Evolutionary conservation across 2,113 vertebrate genomes (phyloP), one percentile per base, ranked within the genome.

Genomic region (Tenrec ecaudatus): DNA sequence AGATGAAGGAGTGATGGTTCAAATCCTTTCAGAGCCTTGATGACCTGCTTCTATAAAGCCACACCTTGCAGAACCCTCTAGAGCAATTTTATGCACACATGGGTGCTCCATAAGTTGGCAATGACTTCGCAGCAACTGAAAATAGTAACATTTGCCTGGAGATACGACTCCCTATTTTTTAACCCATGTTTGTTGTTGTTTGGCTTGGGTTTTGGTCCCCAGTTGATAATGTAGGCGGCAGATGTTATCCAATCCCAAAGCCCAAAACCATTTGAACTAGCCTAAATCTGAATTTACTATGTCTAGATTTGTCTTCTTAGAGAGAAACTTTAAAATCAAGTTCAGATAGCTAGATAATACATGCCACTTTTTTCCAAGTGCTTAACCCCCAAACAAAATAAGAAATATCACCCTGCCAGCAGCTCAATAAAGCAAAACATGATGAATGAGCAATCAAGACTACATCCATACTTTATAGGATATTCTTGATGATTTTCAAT

Each of bases 401-500:
- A 97, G 94, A 93, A 94, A 95, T 93, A 53, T 91, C 94, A 47
- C 66, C 95, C 82, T 95, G 85, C 90, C 73, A 96, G 92, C 88
- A 96, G 60, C 79, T 94, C 91, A 93, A 53, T 92, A 97, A 96
- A 79, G 78, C 91, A 92, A 94, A 95, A 89, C 80, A 90, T 90
- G 95, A 95, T 96, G 91, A 96, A 96, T 94, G 90, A 57, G 86
- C 77, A 95, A 95, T 95, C 93, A 93, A 90, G 36, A 15, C 43
- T 29, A 38, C 95, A 94, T 95, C 88, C 91, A 83, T 93, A 86
- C 89, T 95, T 66, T 87, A 8, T 95, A 77, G 86, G 62, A 92
- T 40, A 88, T 80, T 94, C 88, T 90, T 75, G 92, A 87, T 91
- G 91, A 96, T 19, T 79, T 53, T 81, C 71, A 96, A 82, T 90